Base-by-base conservation (phyloP, 2,113 vertebrate species). In the Campylomormyrus numenius region DNA sequence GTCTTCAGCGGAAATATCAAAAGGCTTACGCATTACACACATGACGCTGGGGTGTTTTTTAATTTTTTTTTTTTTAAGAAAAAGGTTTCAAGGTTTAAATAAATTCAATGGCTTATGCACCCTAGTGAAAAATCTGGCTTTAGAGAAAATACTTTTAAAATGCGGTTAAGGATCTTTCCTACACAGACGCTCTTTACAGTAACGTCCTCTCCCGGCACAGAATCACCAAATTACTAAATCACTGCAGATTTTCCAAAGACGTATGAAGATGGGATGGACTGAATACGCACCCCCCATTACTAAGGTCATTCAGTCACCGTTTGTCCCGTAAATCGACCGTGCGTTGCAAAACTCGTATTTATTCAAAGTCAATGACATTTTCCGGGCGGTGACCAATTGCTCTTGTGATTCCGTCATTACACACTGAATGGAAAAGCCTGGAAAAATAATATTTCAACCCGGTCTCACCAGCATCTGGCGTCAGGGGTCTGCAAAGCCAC, bases 221-320 rank as follows among this genome's bases (percentile, higher is more conserved):
- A 70, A 70, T 70, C 74, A 19, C 74, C 74, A 80, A 80, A 88
- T 24, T 46, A 62, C 87, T 62, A 88, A 88, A 62, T 62, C 58
- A 88, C 42, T 45, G 58, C 87, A 46, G 39, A 45, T 88, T 45
- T 88, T 62, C 39, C 24, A 88, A 27, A 35, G 87, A 35, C 31
- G 56, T 58, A 66, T 53, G 10, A 46, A 10, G 87, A 10, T 42
- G 21, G 17, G 11, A 46, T 49, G 58, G 3, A 80, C 35, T 49
- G 62, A 74, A 62, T 88, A 66, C 50, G 88, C 86, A 21, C 19
- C 9, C 87, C 56, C 66, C 88, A 90, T 87, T 48, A 66, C 70
- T 91, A 91, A 92, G 91, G 90, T 91, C 90, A 90, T 92, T 90
- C 84, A 86, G 74, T 42, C 74, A 66, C 66, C 62, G 88, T 90